Evolutionary conservation across 2,113 vertebrate genomes (phyloP).

Genomic region (Paratilapia polleni): DNA sequence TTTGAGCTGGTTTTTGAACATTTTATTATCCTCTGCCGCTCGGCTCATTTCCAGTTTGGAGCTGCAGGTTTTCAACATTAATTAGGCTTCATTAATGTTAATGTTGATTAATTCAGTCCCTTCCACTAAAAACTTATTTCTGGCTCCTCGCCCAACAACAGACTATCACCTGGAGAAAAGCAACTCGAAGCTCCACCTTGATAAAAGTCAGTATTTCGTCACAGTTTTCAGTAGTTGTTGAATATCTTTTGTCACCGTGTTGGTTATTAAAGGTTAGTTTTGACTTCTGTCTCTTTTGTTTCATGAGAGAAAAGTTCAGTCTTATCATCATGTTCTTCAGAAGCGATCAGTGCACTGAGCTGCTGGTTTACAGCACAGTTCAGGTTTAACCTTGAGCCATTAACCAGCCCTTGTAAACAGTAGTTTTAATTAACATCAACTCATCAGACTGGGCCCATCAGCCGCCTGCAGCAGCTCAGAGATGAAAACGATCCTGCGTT

Average conservation of each 20-base stretch:
- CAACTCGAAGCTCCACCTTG: not conserved
- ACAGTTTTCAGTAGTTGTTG: too few relatives aligned
- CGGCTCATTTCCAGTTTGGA: not conserved
- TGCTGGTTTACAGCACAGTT: not conserved
- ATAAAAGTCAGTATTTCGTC: not conserved
- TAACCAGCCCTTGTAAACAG: not conserved
- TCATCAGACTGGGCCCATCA: not conserved
- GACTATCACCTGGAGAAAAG: not conserved
- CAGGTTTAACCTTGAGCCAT: not conserved
- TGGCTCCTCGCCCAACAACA: not conserved
- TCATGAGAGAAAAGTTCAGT: not conserved
- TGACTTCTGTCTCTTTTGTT: not conserved
- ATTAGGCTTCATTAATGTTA: constrained; percentile 20
- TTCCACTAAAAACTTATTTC: not conserved
- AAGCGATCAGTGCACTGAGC: not conserved
- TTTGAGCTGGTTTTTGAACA: not conserved
- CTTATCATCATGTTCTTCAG: not conserved
- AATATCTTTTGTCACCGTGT: not conserved
- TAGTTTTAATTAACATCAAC: not conserved
- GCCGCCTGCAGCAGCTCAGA: constrained; percentile 6
- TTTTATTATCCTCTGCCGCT: not conserved
- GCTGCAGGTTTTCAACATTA: not conserved
- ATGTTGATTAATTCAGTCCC: not conserved
- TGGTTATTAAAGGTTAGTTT: too few relatives aligned
- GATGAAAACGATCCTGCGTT: constrained; percentile 1